Base-by-base conservation (phyloP, 1,140 invertebrate genomes). In the Stegodyphus mimosarum region DNA sequence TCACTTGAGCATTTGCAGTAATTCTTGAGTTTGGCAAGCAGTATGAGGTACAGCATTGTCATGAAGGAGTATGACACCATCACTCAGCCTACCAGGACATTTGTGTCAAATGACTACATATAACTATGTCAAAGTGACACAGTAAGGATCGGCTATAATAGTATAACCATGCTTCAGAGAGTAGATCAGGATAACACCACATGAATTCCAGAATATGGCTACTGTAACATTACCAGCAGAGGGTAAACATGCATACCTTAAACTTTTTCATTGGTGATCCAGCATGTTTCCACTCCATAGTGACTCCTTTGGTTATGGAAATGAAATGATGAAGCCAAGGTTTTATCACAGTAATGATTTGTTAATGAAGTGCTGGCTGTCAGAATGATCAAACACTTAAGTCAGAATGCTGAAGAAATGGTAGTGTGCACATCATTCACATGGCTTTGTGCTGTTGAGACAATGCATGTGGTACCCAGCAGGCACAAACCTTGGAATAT, bases 31-130 rank as follows among this genome's bases (percentile, higher is more conserved):
- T 48, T 15, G 88, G 89, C 66, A 88, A 33, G 33, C 33, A 33
- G 33, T 33, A 33, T 33, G 33, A 1, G 33, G 33, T 33, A 33
- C 86, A 9, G 89, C 87, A 86, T 91, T 90, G 88, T 91, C 90
- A 86, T 91, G 63, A 87, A 73, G 88, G 69, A 17, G 84, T 50
- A 66, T 74, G 86, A 11, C 77, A 80, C 11, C 69, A 18, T 87
- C 88, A 69, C 2, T 69, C 66, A 69, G 17, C 3, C 1, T 69
- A 5, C n/a, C 17, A 9, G 33, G 86, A 64, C 52, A 48, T 76
- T 48, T 33, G 33, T 33, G 33, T 1, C 1, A 48, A 0, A 76
- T 76, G n/a, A 2, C 74, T 73, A 53, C 51, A 50, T 50, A 10
- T 52, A 73, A 51, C 49, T 49, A 15, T 73, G 71, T 52, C 71